phyloP scores from a whole-genome alignment of 2,797 vertebrate species.

The Varecia variegata region DNA sequence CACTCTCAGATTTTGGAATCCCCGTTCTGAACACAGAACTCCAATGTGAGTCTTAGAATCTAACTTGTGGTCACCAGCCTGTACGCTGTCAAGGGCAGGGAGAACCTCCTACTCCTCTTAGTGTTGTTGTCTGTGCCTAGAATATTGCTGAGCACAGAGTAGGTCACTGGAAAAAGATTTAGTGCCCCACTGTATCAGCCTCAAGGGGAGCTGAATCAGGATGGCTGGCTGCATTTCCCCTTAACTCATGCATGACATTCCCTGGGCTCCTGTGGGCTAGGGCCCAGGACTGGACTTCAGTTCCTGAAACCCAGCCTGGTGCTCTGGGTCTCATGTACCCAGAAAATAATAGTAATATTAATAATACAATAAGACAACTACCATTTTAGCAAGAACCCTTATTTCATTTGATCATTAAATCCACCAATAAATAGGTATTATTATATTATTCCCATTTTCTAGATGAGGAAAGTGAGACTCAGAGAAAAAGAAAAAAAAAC shows the following conservation, averaged over 20 bases:
- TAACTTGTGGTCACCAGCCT: background rate
- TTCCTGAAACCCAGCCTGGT: background rate
- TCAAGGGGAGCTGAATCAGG: background rate
- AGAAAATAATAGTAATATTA: background rate
- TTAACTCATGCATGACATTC: background rate
- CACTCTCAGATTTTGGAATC: background rate
- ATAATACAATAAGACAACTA: background rate
- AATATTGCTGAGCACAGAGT: background rate
- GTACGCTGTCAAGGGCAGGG: background rate
- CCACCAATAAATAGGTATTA: background rate
- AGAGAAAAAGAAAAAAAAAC: background rate
- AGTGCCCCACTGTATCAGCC: background rate
- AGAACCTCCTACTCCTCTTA: background rate
- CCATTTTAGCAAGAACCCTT: background rate
- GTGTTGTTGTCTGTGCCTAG: background rate
- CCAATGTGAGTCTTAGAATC: background rate
- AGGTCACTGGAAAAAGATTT: background rate
- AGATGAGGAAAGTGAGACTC: background rate
- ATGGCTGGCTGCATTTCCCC: background rate
- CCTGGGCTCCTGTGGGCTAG: background rate
- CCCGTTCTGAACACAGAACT: background rate
- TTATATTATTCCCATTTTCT: background rate
- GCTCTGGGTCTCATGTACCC: background rate
- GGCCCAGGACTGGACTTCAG: background rate
- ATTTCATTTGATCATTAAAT: background rate